Base-by-base conservation (phyloP, 2,888 invertebrate genomes). In the Antheraea yamamai region DNA sequence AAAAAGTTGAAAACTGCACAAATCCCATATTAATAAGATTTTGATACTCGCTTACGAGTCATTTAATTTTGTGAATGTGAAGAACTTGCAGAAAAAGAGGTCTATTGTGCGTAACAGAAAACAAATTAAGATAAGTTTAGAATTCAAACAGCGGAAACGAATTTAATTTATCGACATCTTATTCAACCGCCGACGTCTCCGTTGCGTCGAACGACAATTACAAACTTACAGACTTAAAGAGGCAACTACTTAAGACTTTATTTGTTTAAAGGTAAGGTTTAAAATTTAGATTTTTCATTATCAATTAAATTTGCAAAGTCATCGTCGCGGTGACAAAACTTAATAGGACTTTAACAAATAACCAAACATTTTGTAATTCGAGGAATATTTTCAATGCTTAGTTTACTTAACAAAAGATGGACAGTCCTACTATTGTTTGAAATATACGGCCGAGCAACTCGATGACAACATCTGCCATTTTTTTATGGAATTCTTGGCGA, bases 341-440 rank as follows among this genome's bases (percentile, higher is more conserved):
- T 93, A 94, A 95, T 94, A 90, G 92, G 91, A 92, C 86, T 94
- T 92, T 94, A 93, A 95, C 94, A 94, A 94, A 95, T 94, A 93
- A 91, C 92, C 92, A 94, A 95, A 91, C 91, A 92, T 92, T 94
- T 92, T 90, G 91, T 92, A 89, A 94, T 94, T 94, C 94, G 92
- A 85, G 84, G 94, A 94, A 95, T 89, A 89, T 89, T 87, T 90
- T 91, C 88, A 92, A 93, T 91, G 88, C 90, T 87, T 90, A 90
- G 91, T 92, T 92, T 90, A 87, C 84, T 89, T 88, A 90, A 94
- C 93, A 94, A 94, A 88, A 82, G 90, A 87, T 82, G 86, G 89
- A 88, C 88, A 84, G 89, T 84, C 87, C 84, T 81, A 82, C 85
- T 86, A 87, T 92, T 93, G 90, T 92, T 86, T 84, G 81, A 80